A percentile compares a stretch with the other conserved stretches of the same genome.
phyloP scores from a whole-genome alignment of 2,797 vertebrate genomes.

The Remorina albescens region DNA sequence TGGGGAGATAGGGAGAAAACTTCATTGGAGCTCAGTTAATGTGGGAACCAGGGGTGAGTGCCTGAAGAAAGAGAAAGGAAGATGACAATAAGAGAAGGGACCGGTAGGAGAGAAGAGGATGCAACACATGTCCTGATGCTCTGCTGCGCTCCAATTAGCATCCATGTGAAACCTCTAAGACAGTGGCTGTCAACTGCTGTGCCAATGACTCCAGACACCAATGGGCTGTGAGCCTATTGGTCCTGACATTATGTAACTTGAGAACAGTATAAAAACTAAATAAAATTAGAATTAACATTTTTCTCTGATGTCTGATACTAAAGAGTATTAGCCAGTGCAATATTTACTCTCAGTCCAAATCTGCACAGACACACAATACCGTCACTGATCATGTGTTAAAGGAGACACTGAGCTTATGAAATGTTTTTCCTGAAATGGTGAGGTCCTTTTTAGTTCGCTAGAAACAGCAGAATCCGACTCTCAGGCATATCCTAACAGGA shows the following conservation, averaged over 20 bases:
- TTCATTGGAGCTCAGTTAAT: constrained; percentile 49
- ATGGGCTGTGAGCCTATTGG: constrained; percentile 43
- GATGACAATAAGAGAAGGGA: constrained; percentile 64
- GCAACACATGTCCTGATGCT: constrained; percentile 63
- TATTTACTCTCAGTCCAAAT: constrained; percentile 16
- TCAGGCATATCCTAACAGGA: background rate
- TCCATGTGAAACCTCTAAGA: constrained; percentile 56
- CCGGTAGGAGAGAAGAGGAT: constrained; percentile 50
- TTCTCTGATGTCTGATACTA: constrained; percentile 19
- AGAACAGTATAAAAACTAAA: constrained; percentile 19
- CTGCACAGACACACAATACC: background rate
- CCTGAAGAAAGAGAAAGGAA: constrained; percentile 69
- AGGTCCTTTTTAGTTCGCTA: background rate
- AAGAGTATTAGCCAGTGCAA: constrained; percentile 31
- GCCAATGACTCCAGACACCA: constrained; percentile 45
- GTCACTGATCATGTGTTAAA: background rate
- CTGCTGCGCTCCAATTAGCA: constrained; percentile 69
- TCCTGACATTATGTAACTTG: constrained; percentile 45
- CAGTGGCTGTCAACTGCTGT: constrained; percentile 53
- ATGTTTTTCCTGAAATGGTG: background rate
- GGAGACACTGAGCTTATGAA: background rate
- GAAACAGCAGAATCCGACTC: background rate
- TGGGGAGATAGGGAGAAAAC: constrained; percentile 39
- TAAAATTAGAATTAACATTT: constrained; percentile 17
- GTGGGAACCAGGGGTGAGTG: constrained; percentile 42